Evolutionary conservation across 1,140 invertebrate genomes (phyloP).

Genomic region (Melanaphis sacchari): DNA sequence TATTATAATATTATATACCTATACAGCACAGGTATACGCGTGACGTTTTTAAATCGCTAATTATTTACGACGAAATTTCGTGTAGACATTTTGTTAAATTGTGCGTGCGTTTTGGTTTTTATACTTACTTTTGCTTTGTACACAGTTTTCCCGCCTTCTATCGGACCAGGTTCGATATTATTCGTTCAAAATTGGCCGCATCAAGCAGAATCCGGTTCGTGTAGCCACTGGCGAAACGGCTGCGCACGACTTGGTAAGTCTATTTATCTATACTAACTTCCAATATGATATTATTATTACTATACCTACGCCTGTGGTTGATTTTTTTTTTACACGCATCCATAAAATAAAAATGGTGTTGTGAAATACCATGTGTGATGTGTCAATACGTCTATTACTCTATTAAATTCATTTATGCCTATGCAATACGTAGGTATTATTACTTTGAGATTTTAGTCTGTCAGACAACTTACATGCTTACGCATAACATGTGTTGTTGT

Average conservation of each 20-base stretch:
- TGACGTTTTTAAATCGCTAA: not conserved
- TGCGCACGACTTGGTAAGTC: slow-evolving; percentile 4
- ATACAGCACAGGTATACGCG: not conserved
- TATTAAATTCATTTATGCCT: not conserved
- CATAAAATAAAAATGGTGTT: not conserved
- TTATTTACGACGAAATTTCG: not conserved
- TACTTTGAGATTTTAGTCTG: not conserved
- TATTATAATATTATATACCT: not conserved
- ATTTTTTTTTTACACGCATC: not conserved
- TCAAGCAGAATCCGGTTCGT: slow-evolving; percentile 57
- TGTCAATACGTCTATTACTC: not conserved
- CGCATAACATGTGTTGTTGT: not conserved
- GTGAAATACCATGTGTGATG: not conserved
- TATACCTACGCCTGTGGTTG: not conserved
- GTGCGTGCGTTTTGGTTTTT: not conserved
- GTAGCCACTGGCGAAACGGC: slow-evolving; percentile 39
- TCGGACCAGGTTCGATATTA: not conserved
- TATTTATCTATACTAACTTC: not conserved
- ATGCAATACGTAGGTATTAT: not conserved
- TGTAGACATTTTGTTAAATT: not conserved
- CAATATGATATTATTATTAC: not conserved
- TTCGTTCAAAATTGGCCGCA: slow-evolving; percentile 51
- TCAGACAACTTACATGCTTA: not conserved
- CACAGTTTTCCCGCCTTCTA: not conserved
- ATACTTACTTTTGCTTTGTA: not conserved